Percentiles rank a stretch among this genome's conserved stretches.
Conservation (phyloP, 2,888 invertebrate genomes). For the Eupeodes latifasciatus region DNA sequence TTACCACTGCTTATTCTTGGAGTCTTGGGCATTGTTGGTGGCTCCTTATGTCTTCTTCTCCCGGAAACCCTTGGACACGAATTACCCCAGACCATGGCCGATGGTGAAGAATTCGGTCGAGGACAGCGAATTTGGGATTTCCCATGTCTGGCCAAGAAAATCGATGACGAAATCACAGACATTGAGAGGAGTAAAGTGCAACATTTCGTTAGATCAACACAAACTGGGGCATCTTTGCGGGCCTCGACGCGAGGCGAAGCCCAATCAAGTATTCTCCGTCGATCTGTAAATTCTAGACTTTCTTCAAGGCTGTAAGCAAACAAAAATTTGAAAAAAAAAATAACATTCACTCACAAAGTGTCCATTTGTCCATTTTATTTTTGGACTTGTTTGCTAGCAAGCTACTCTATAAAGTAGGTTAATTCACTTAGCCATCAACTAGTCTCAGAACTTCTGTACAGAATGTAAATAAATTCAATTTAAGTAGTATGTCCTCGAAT, state of each 20-base stretch:
- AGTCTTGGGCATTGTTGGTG: conserved; percentile 89
- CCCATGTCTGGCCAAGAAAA: conserved; percentile 90
- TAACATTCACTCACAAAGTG: not conserved
- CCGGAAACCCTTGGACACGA: conserved; percentile 95
- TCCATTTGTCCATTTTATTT: conserved; percentile 43
- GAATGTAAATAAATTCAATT: conserved; percentile 42
- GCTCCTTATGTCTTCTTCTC: conserved; percentile 90
- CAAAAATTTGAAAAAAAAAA: not conserved
- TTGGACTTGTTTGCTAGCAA: conserved; percentile 54
- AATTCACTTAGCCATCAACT: conserved; percentile 63
- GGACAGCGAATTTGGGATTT: conserved; percentile 93
- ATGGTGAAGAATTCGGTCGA: conserved; percentile 93
- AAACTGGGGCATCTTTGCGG: conserved; percentile 85
- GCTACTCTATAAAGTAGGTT: conserved; percentile 49
- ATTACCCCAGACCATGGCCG: conserved; percentile 93
- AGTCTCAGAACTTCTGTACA: conserved; percentile 68
- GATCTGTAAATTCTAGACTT: conserved; percentile 85
- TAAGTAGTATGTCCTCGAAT: conserved; percentile 54
- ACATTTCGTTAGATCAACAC: conserved; percentile 82
- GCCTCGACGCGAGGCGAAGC: conserved; percentile 87
- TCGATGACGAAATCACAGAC: conserved; percentile 81
- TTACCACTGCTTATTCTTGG: conserved; percentile 92
- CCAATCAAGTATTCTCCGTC: conserved; percentile 86
- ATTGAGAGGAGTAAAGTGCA: conserved; percentile 72
- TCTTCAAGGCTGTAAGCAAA: conserved; percentile 81